phyloP scores from a whole-genome alignment of 2,888 invertebrate species.

The Agelastica alni region DNA sequence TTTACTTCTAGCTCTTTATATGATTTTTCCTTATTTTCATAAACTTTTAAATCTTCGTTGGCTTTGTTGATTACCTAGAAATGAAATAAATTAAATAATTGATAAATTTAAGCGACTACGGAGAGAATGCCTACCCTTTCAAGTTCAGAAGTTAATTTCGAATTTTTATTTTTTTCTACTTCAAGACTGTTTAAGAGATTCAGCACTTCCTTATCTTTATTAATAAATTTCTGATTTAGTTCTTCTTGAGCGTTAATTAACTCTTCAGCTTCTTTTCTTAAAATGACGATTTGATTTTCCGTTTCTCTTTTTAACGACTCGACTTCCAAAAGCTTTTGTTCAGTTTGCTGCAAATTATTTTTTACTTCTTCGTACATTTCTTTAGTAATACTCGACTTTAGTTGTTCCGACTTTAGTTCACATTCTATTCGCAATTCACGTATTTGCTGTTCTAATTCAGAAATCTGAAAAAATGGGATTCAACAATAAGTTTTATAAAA shows the following conservation, averaged over 20 bases:
- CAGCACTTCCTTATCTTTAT: slow-evolving; percentile 47
- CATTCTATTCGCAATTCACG: slow-evolving; percentile 53
- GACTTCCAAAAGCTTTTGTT: slow-evolving; percentile 36
- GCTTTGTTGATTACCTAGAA: slow-evolving; percentile 32
- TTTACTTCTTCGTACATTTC: slow-evolving; percentile 46
- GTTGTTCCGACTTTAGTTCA: slow-evolving; percentile 44
- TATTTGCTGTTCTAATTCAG: slow-evolving; percentile 55
- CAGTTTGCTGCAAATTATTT: slow-evolving; percentile 44
- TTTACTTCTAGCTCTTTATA: slow-evolving; percentile 25
- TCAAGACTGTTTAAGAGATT: slow-evolving; percentile 48
- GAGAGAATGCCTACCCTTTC: slow-evolving; percentile 4
- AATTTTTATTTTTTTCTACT: slow-evolving; percentile 44
- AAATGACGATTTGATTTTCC: slow-evolving; percentile 42
- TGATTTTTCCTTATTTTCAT: slow-evolving; percentile 13
- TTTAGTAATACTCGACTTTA: slow-evolving; percentile 19
- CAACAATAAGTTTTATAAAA: too few relatives aligned
- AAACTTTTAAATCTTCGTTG: slow-evolving; percentile 6
- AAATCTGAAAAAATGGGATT: neutral
- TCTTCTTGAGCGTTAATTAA: slow-evolving; percentile 36
- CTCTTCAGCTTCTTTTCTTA: slow-evolving; percentile 42
- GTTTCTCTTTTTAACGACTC: slow-evolving; percentile 38
- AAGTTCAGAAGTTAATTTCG: slow-evolving; percentile 26
- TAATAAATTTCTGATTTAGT: slow-evolving; percentile 41
- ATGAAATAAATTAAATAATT: neutral
- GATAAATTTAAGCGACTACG: too few relatives aligned